These are phyloP conservation scores for Hypanus sabinus DNA, from an alignment of 2,113 vertebrate genomes.

Conservation along the genomic window DNA sequence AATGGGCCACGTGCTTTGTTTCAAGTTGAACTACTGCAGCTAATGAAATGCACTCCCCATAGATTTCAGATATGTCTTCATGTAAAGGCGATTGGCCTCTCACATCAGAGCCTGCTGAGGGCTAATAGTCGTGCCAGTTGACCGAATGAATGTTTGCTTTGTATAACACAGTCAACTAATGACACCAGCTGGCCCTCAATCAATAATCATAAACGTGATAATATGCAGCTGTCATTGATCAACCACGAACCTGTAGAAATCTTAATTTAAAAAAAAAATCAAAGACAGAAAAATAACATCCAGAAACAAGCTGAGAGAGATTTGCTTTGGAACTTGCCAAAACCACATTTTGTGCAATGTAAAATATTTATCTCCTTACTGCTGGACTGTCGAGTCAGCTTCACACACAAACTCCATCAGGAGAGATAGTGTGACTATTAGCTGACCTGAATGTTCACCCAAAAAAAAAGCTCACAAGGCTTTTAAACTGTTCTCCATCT, in stretches of 20 bases:
- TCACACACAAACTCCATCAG: not conserved
- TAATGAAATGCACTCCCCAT: constrained; percentile 29
- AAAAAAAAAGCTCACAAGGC: not conserved
- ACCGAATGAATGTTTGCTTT: constrained; percentile 33
- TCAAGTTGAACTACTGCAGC: constrained; percentile 9
- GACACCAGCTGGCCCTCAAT: constrained; percentile 30
- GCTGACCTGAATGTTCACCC: not conserved
- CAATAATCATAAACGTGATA: constrained; percentile 30
- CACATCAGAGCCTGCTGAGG: constrained; percentile 14
- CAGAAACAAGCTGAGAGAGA: constrained; percentile 40
- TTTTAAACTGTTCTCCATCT: not conserved
- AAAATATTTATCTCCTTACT: not conserved
- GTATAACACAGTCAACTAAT: constrained; percentile 29
- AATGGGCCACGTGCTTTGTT: constrained; percentile 37
- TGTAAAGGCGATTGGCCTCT: constrained; percentile 11
- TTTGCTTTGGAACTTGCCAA: not conserved
- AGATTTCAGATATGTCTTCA: constrained; percentile 35
- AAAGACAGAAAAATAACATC: constrained; percentile 43
- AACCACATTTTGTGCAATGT: constrained; percentile 2
- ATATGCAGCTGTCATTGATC: constrained; percentile 8
- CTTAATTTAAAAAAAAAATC: constrained; percentile 5
- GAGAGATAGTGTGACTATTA: not conserved
- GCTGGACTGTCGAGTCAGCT: not conserved
- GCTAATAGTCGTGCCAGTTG: constrained; percentile 19
- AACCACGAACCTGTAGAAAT: constrained; percentile 28